These are phyloP conservation scores for Tetrao urogallus DNA, from an alignment of 2,113 vertebrate genomes.

Conservation along the genomic window DNA sequence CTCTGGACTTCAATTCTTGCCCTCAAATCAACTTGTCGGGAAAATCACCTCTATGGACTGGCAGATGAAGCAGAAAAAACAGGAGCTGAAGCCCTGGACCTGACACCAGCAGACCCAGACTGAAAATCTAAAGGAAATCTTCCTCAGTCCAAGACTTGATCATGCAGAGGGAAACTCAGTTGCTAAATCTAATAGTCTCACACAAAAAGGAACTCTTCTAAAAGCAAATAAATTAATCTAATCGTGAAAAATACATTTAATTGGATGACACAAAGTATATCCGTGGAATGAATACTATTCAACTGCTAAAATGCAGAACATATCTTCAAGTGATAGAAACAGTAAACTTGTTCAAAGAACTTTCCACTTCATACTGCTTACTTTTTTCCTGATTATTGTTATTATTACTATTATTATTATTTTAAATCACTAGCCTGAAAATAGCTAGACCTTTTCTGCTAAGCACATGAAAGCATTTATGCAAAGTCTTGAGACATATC, in stretches of 20 bases:
- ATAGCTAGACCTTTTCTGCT: neutral
- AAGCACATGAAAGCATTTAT: constrained; percentile 13
- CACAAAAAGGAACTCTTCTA: neutral
- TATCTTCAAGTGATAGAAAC: neutral
- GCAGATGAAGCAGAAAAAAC: neutral
- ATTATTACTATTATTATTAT: neutral
- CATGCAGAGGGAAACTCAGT: neutral
- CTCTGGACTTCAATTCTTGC: neutral
- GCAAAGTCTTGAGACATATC: neutral
- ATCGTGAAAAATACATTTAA: neutral
- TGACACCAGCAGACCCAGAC: neutral
- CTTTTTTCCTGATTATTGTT: too few relatives aligned
- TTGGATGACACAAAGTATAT: neutral
- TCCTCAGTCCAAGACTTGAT: neutral
- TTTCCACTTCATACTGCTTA: neutral
- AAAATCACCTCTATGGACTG: neutral
- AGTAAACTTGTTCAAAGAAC: neutral
- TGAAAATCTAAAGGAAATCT: neutral
- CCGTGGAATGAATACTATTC: neutral
- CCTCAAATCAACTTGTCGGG: neutral
- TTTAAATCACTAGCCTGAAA: neutral
- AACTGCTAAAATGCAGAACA: neutral
- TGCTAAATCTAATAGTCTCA: neutral
- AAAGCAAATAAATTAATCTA: neutral
- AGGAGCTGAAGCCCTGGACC: neutral